Percentiles rank a stretch among this genome's conserved stretches.
These are phyloP conservation scores for Gonocerus acuteangulatus DNA, from an alignment of 2,888 invertebrate genomes.

Conservation along the genomic window DNA sequence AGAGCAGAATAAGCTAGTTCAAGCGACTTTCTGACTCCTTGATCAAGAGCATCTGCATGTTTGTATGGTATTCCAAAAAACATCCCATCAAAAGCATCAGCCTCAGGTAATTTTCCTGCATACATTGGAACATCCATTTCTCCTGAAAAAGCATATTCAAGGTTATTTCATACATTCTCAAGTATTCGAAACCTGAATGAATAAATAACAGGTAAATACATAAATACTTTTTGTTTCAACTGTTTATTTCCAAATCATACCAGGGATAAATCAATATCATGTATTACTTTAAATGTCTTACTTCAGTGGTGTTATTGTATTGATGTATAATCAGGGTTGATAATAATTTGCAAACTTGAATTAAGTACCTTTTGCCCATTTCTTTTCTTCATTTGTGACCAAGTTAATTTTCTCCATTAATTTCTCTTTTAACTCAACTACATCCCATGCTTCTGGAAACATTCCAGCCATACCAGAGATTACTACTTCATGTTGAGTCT, in stretches of 20 bases:
- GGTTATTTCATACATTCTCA: too few species aligned
- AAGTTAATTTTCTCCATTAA: constrained; percentile 13
- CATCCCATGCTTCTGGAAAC: constrained; percentile 20
- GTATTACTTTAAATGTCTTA: too few species aligned
- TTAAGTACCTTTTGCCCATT: constrained; percentile 4
- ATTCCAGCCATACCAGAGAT: constrained; percentile 26
- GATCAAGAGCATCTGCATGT: constrained; percentile 46
- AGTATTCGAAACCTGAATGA: too few species aligned
- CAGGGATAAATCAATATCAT: too few species aligned
- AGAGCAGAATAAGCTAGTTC: constrained; percentile 47
- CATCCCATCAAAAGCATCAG: constrained; percentile 45
- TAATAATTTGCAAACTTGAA: too few species aligned
- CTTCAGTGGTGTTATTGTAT: too few species aligned
- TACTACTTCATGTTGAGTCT: constrained; percentile 17
- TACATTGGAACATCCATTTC: constrained; percentile 38
- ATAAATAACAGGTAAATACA: too few species aligned
- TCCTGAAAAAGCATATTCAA: constrained; percentile 28
- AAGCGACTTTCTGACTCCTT: constrained; percentile 45
- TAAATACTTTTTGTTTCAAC: too few species aligned
- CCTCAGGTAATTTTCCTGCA: constrained; percentile 42
- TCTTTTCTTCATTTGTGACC: constrained; percentile 14
- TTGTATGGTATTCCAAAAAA: constrained; percentile 48
- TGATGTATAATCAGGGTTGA: too few species aligned
- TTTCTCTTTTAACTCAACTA: constrained; percentile 15
- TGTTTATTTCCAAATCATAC: too few species aligned